phyloP scores from a whole-genome alignment of 1,140 invertebrate genomes.

The Zeugodacus cucurbitae region DNA sequence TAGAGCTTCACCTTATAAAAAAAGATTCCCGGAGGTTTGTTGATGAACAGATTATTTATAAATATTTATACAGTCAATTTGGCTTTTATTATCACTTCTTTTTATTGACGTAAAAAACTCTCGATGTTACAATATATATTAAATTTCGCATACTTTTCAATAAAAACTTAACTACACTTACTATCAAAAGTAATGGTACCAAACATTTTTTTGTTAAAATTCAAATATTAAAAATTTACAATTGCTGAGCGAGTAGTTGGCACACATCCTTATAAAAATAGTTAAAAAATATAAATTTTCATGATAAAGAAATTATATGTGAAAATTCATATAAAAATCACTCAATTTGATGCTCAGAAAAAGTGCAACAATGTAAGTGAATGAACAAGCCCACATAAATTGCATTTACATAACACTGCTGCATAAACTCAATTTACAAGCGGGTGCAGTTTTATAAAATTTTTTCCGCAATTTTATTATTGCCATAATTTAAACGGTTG shows the following conservation, averaged over 20 bases:
- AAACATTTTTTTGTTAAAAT: not conserved
- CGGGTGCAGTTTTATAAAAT: too few species aligned
- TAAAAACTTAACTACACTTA: too few species aligned
- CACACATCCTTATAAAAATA: not conserved
- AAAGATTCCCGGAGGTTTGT: too few species aligned
- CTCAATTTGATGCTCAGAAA: not conserved
- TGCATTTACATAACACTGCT: not conserved
- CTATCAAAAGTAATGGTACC: too few species aligned
- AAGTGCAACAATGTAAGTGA: not conserved
- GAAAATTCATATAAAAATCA: not conserved
- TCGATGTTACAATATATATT: not conserved
- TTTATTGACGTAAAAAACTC: not conserved
- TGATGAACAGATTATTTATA: too few species aligned
- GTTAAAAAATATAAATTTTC: not conserved
- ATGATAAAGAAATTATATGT: not conserved
- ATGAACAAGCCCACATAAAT: too few species aligned
- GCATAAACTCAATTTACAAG: not conserved
- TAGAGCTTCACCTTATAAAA: too few species aligned
- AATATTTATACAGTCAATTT: not conserved
- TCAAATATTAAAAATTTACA: not conserved
- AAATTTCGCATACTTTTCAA: not conserved
- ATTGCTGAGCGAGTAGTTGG: not conserved
- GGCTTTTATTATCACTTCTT: not conserved
- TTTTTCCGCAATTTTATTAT: too few species aligned
- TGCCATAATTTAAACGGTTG: not conserved